phyloP scores from a whole-genome alignment of 2,113 vertebrate species.

The Danio rerio region DNA sequence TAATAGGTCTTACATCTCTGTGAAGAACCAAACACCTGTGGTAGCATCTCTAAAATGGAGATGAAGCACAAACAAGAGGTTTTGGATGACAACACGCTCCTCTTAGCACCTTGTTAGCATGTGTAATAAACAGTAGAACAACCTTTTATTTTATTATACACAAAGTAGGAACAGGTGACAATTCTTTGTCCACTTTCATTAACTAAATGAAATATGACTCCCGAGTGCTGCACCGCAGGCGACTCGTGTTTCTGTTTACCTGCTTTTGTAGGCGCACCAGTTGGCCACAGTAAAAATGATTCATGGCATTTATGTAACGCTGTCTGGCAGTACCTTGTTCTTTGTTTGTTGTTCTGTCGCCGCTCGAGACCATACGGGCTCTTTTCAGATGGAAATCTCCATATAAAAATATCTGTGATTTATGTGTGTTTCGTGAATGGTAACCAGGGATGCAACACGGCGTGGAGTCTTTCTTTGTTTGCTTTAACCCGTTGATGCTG shows the following conservation, averaged over 20 bases:
- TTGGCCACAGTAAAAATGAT: constrained; percentile 20
- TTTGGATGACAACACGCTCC: constrained; percentile 27
- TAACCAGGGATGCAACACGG: neutral
- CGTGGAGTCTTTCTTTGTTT: constrained; percentile 2
- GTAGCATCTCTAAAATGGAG: constrained; percentile 70
- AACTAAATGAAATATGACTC: constrained; percentile 35
- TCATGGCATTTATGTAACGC: constrained; percentile 42
- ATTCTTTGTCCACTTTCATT: constrained; percentile 19
- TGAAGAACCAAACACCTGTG: constrained; percentile 62
- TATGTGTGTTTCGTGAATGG: constrained; percentile 17
- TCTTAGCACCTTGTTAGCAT: neutral
- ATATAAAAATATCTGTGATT: constrained; percentile 13
- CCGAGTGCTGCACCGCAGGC: constrained; percentile 1
- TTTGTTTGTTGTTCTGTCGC: constrained; percentile 41
- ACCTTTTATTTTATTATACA: constrained; percentile 8
- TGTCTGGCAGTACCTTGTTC: constrained; percentile 39
- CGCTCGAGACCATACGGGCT: neutral
- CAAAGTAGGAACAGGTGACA: neutral
- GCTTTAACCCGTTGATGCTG: neutral
- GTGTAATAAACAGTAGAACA: constrained; percentile 9
- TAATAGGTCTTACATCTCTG: constrained; percentile 71
- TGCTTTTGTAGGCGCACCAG: constrained; percentile 10
- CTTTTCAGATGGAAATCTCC: constrained; percentile 49
- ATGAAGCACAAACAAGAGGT: constrained; percentile 51
- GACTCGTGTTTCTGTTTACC: constrained; percentile 36